A percentile compares a stretch with the other conserved stretches of the same genome.
These are phyloP conservation scores for Euplexia lucipara DNA, from an alignment of 2,888 invertebrate genomes.

Conservation along the genomic window DNA sequence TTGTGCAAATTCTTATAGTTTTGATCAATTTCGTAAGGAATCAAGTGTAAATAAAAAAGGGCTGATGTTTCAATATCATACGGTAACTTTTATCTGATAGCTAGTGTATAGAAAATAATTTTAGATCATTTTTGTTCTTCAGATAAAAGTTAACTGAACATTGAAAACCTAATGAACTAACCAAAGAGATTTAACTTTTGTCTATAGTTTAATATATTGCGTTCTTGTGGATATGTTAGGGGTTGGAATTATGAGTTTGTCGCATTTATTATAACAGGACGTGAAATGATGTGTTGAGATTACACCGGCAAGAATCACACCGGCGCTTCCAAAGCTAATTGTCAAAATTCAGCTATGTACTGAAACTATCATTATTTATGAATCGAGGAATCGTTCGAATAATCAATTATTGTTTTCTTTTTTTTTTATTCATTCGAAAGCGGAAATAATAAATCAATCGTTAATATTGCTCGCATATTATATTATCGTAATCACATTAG, in stretches of 20 bases:
- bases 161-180: slow-evolving; percentile 27
- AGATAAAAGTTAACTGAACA: too few species aligned
- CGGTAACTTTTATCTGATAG: too few species aligned
- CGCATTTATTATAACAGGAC: slow-evolving; percentile 25
- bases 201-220: too few species aligned
- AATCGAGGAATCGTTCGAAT: background rate
- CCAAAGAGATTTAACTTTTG: slow-evolving; percentile 51
- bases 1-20: slow-evolving; percentile 8
- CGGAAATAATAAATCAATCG: slow-evolving; percentile 26
- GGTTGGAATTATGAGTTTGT: background rate
- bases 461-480: slow-evolving; percentile 6
- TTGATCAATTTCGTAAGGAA: background rate
- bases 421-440: background rate
- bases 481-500: background rate
- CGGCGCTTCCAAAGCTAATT: slow-evolving; percentile 24
- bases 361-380: background rate
- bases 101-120: too few species aligned
- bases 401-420: background rate
- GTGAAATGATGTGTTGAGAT: slow-evolving; percentile 1
- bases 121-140: too few species aligned
- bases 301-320: slow-evolving; percentile 3
- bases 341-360: background rate
- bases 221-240: slow-evolving; percentile 9
- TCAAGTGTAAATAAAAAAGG: slow-evolving; percentile 9
- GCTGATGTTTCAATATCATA: too few species aligned